Evolutionary conservation across 2,113 vertebrate species (phyloP).

Genomic region (Tretioscincus oriximinensis): DNA sequence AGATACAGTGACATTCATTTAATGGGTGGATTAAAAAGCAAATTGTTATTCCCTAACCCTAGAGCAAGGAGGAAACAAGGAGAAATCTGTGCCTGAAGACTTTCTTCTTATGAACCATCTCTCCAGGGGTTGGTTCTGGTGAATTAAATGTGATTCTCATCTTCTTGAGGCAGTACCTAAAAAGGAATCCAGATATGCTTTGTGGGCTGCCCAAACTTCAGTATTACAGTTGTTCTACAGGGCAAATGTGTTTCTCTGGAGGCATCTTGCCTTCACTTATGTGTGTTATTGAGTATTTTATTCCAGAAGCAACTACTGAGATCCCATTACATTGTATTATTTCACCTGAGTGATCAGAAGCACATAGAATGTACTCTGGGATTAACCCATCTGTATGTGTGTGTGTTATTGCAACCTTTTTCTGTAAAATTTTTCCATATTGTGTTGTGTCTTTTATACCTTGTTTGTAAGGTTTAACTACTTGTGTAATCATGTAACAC

Average conservation of each 20-base stretch:
- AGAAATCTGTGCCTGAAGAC: slow-evolving; percentile 10
- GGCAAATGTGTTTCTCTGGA: slow-evolving; percentile 19
- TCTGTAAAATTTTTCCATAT: slow-evolving; percentile 24
- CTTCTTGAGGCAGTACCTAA: not conserved
- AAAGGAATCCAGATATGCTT: not conserved
- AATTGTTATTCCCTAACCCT: slow-evolving; percentile 4
- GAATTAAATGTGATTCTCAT: slow-evolving; percentile 1
- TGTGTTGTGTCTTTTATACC: slow-evolving; percentile 48
- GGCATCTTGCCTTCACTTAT: not conserved
- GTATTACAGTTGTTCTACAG: slow-evolving; percentile 9
- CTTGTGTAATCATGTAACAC: slow-evolving; percentile 37
- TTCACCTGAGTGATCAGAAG: slow-evolving; percentile 30
- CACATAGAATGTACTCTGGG: slow-evolving; percentile 55
- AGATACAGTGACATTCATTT: slow-evolving; percentile 25
- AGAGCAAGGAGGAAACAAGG: slow-evolving; percentile 30
- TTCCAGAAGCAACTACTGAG: not conserved
- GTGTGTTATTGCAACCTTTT: slow-evolving; percentile 9
- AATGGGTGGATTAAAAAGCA: slow-evolving; percentile 25
- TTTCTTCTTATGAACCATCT: not conserved
- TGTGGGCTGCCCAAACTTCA: not conserved
- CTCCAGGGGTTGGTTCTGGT: slow-evolving; percentile 5
- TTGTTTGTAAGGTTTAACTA: slow-evolving; percentile 44
- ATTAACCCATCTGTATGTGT: slow-evolving; percentile 23
- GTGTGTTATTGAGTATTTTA: slow-evolving; percentile 6
- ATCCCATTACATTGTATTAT: slow-evolving; percentile 26